Conservation (phyloP, 1,140 invertebrate species). For the Metaphire vulgaris region DNA sequence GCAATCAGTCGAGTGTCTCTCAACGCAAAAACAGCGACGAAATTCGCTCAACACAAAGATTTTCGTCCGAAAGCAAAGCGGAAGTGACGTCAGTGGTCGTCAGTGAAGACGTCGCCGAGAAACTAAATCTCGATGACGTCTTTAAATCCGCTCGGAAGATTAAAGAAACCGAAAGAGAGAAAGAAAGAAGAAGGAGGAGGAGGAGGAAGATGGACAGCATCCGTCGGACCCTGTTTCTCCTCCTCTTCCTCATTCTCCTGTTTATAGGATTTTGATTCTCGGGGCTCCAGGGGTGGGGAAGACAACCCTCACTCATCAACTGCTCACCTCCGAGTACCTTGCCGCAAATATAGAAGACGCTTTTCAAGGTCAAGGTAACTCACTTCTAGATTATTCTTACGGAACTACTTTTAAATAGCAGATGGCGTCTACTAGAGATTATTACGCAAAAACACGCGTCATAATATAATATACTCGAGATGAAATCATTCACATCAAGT, state of each 20-base stretch:
- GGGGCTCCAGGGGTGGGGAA: conserved; percentile 29
- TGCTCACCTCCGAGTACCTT: conserved; percentile 31
- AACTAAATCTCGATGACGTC: background rate
- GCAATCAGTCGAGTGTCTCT: background rate
- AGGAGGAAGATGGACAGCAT: too few relatives aligned
- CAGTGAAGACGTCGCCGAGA: background rate
- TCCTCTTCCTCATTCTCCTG: too few relatives aligned
- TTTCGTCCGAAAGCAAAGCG: too few relatives aligned
- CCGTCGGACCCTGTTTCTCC: too few relatives aligned
- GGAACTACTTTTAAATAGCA: too few relatives aligned
- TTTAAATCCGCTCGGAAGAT: too few relatives aligned
- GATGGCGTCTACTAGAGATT: too few relatives aligned
- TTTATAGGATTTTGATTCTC: conserved; percentile 24
- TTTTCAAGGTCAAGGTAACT: too few relatives aligned
- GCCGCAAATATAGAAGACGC: conserved; percentile 16
- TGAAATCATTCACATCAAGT: too few relatives aligned
- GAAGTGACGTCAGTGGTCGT: background rate
- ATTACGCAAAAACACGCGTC: too few relatives aligned
- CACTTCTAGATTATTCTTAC: too few relatives aligned
- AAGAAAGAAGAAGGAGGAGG: background rate
- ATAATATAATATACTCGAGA: too few relatives aligned
- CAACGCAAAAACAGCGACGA: background rate
- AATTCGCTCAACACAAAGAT: background rate
- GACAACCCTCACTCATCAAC: conserved; percentile 27
- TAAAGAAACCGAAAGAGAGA: background rate